Base-by-base conservation (phyloP, 2,888 invertebrate genomes). In the Drosophila paranaensis region DNA sequence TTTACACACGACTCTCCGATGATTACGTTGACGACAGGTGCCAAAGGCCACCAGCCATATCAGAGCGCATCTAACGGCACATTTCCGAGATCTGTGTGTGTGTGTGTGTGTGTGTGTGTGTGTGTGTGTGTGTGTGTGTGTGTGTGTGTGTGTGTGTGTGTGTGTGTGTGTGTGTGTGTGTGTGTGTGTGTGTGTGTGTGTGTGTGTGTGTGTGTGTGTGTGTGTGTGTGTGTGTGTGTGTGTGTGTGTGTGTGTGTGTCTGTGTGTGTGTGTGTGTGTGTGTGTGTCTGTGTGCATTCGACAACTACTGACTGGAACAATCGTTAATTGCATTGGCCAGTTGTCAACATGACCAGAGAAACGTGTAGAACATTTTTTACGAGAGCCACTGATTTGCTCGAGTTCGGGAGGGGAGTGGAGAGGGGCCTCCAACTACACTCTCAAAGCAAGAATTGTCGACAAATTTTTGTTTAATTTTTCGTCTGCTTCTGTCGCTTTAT, bases 321-420 rank as follows among this genome's bases (percentile, higher is more conserved):
- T 85, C 90, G 90, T 82, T 91, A 90, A 90, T 90, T 90, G 88
- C 91, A 91, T 90, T 91, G 85, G 77, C 78, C 71, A 82, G 79
- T 87, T 89, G 89, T 89, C 83, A 84, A 83, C 83, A 87, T 73
- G 85, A 54, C 84, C 84, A 83, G 79, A 66, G 64, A 74, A 74
- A 81, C 71, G 70, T 77, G 79, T 83, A 55, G 58, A 56, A 74
- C 71, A 81, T 80, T 82, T 82, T 88, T 71, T 65, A 67, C 68
- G 57, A 43, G 14, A 14, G 40, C n/a, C n/a, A 11, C 27, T 9
- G 54, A 54, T 37, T 51, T 25, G 37, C 20, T 37, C 14, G 4
- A 14, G 25, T 10, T 9, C n/a, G 1, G n/a, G n/a, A n/a, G n/a
- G n/a, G n/a, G 13, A 51, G 16, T 6, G 20, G 1, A 51, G 14